phyloP scores from a whole-genome alignment of 1,140 invertebrate genomes.

The Diorhabda sublineata region DNA sequence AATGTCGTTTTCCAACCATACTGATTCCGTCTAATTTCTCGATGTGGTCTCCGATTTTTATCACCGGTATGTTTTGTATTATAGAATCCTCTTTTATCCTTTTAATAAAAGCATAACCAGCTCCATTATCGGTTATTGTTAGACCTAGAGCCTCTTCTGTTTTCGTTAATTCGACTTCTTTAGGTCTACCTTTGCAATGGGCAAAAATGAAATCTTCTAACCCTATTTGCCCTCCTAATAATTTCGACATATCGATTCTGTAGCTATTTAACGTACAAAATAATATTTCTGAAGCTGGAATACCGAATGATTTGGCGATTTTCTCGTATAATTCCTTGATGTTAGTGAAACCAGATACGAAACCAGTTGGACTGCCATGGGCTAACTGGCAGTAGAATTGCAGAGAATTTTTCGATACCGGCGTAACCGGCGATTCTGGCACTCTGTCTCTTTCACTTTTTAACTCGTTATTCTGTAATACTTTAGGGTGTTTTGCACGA shows the following conservation, averaged over 20 bases:
- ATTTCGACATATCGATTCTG: conserved; percentile 91
- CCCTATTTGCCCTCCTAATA: conserved; percentile 93
- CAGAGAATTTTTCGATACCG: conserved; percentile 63
- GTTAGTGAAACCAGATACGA: conserved; percentile 92
- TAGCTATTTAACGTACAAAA: conserved; percentile 98
- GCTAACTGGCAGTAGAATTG: conserved; percentile 96
- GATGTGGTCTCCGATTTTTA: conserved; percentile 94
- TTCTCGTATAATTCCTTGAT: conserved; percentile 93
- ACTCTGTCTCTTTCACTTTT: not conserved
- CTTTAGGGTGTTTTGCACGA: conserved; percentile 17
- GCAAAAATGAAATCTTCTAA: conserved; percentile 98
- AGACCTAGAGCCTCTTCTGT: conserved; percentile 91
- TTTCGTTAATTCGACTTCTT: conserved; percentile 92
- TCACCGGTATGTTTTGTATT: conserved; percentile 77
- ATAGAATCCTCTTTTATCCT: conserved; percentile 91
- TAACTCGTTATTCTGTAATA: conserved; percentile 14
- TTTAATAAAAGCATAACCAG: conserved; percentile 96
- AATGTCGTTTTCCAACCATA: conserved; percentile 89
- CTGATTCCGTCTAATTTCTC: conserved; percentile 84
- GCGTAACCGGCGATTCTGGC: conserved; percentile 10
- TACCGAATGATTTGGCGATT: conserved; percentile 92
- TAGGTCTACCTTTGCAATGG: conserved; percentile 87
- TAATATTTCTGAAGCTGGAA: conserved; percentile 84
- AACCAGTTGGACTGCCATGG: conserved; percentile 90
- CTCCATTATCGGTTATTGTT: conserved; percentile 96